phyloP scores from a whole-genome alignment of 2,113 vertebrate species.

The Axis porcinus region DNA sequence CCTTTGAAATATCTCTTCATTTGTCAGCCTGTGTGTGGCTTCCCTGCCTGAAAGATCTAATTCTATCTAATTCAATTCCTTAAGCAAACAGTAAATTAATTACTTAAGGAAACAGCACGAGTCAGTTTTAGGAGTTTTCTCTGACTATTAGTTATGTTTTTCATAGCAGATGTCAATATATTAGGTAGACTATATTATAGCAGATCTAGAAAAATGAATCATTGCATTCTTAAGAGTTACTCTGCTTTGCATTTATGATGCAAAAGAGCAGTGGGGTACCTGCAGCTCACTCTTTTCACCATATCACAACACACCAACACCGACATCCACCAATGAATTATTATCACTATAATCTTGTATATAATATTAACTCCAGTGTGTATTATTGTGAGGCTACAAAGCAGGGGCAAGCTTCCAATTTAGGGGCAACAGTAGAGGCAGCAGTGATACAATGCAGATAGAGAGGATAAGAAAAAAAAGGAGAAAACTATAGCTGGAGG shows the following conservation, averaged over 20 bases:
- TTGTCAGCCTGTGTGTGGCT: neutral
- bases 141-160: neutral
- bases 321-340: neutral
- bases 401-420: neutral
- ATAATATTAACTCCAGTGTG: neutral
- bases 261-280: neutral
- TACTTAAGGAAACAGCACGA: neutral
- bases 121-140: neutral
- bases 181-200: neutral
- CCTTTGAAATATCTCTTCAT: neutral
- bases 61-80: neutral
- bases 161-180: neutral
- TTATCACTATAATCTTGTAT: neutral
- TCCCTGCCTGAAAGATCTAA: neutral
- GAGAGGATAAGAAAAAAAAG: neutral
- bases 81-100: neutral
- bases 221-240: neutral
- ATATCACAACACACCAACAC: neutral
- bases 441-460: neutral
- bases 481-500: neutral
- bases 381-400: neutral
- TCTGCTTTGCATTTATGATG: neutral
- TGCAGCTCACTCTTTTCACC: neutral
- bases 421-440: neutral
- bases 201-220: neutral